These are phyloP conservation scores for Glareola pratincola DNA, from an alignment of 2,113 vertebrate genomes.

Conservation along the genomic window DNA sequence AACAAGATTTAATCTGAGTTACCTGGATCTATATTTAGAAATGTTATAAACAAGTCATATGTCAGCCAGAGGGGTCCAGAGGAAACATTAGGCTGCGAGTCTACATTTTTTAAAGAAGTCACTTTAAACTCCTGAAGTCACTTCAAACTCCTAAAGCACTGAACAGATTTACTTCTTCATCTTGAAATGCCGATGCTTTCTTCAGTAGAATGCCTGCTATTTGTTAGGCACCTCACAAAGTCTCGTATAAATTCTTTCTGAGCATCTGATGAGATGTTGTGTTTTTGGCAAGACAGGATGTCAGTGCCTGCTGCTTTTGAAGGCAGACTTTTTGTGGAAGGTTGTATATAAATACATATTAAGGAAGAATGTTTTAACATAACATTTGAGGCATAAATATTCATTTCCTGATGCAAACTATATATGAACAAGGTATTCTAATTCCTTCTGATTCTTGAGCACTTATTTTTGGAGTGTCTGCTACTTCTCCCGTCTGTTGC, in stretches of 20 bases:
- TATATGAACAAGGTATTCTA: slow-evolving; percentile 46
- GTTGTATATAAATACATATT: slow-evolving; percentile 65
- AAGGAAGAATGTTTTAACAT: slow-evolving; percentile 65
- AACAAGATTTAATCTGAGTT: slow-evolving; percentile 28
- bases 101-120: slow-evolving; percentile 45
- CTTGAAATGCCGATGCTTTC: slow-evolving; percentile 49
- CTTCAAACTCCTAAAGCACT: slow-evolving; percentile 55
- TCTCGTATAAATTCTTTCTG: slow-evolving; percentile 50
- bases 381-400: slow-evolving; percentile 64
- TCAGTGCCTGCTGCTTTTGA: slow-evolving; percentile 62
- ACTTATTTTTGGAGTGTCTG: slow-evolving; percentile 20
- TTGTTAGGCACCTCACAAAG: slow-evolving; percentile 60
- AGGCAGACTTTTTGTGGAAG: slow-evolving; percentile 54
- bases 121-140: slow-evolving; percentile 42
- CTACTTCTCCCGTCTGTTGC: not conserved
- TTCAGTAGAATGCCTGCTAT: slow-evolving; percentile 55
- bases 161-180: slow-evolving; percentile 64
- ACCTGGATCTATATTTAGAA: slow-evolving; percentile 54
- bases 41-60: slow-evolving; percentile 52
- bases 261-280: slow-evolving; percentile 50
- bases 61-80: slow-evolving; percentile 49
- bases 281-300: slow-evolving; percentile 48
- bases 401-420: slow-evolving; percentile 53
- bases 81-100: slow-evolving; percentile 8
- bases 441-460: slow-evolving; percentile 30